A percentile compares a stretch with the other conserved stretches of the same genome.
phyloP scores from a whole-genome alignment of 1,140 invertebrate genomes.

The Euura lappo region DNA sequence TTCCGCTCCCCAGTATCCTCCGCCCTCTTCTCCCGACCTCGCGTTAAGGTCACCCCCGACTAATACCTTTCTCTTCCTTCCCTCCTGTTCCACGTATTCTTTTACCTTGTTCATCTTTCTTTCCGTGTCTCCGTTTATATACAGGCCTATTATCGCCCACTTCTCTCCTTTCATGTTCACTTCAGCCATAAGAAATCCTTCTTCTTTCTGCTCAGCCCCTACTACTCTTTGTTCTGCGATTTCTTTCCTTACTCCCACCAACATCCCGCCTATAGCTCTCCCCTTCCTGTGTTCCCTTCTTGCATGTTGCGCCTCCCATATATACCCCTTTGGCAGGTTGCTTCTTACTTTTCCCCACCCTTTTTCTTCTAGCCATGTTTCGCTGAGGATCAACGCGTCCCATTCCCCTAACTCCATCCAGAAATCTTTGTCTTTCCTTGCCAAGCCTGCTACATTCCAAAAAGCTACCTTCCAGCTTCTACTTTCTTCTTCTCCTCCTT shows the following conservation, averaged over 20 bases:
- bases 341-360: no score
- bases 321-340: no score
- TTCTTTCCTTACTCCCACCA: no score
- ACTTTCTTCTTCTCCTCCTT: no score
- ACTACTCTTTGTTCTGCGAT: no score
- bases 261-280: no score
- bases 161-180: neutral
- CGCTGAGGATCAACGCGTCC: conserved; percentile 25
- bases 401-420: conserved; percentile 22
- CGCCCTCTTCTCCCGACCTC: conserved; percentile 20
- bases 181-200: no score
- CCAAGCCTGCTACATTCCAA: conserved; percentile 15
- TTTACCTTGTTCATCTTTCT: neutral
- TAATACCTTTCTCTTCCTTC: conserved; percentile 40
- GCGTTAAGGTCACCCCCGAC: conserved; percentile 38
- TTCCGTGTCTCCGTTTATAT: neutral
- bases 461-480: no score
- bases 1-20: neutral
- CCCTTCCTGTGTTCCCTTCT: no score
- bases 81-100: conserved; percentile 39
- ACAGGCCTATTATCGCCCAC: neutral
- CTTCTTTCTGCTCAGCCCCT: no score
- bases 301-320: no score
- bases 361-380: conserved; percentile 24
- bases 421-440: conserved; percentile 24